Evolutionary conservation across 2,113 vertebrate genomes (phyloP).

Genomic region (Chelonoidis abingdonii): DNA sequence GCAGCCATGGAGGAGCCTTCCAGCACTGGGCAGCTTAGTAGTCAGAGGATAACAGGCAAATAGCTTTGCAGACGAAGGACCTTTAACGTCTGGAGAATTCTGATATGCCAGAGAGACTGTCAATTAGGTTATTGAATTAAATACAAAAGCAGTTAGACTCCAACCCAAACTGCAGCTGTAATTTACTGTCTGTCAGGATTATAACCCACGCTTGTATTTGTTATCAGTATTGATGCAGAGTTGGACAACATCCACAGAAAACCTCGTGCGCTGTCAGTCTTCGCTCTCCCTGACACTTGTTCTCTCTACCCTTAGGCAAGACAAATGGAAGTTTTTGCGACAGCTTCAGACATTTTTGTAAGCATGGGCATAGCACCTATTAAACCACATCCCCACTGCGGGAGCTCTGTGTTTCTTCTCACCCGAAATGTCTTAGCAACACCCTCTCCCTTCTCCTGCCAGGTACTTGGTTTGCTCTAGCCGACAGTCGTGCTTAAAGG

Average conservation of each 20-base stretch:
- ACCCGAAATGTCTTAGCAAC: background rate
- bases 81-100: background rate
- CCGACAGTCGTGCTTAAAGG: background rate
- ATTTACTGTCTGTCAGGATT: constrained; percentile 23
- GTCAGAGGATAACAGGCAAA: background rate
- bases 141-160: background rate
- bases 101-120: background rate
- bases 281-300: background rate
- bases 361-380: rapidly evolving
- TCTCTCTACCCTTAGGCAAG: background rate
- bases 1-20: background rate
- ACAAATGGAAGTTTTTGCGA: background rate
- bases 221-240: background rate
- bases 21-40: background rate
- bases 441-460: background rate
- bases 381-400: background rate
- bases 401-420: background rate
- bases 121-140: constrained; percentile 21
- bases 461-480: rapidly evolving
- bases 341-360: background rate
- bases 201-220: background rate
- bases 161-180: constrained; percentile 7
- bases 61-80: background rate
- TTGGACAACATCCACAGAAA: background rate
- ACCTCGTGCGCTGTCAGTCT: rapidly evolving